A percentile compares a stretch with the other conserved stretches of the same genome.
These are phyloP conservation scores for Ophion costatus DNA, from an alignment of 2,888 invertebrate species.

Conservation along the genomic window DNA sequence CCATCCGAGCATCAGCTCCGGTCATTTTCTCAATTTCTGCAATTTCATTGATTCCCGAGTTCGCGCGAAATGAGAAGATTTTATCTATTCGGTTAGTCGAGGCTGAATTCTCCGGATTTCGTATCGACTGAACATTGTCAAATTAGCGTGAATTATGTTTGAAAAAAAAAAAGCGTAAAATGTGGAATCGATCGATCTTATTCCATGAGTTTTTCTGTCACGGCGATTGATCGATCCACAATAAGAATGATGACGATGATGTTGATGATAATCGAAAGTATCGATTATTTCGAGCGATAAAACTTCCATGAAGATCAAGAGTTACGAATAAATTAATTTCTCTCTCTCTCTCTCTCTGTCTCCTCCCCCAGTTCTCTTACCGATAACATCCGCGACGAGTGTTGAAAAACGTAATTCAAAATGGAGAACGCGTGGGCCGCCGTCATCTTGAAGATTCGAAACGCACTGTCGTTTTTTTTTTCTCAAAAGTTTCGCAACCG, in stretches of 20 bases:
- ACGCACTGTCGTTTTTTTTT: background rate
- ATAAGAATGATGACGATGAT: slow-evolving; percentile 10
- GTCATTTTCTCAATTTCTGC: background rate
- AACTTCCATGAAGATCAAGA: slow-evolving; percentile 4
- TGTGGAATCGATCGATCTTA: background rate
- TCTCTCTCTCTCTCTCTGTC: background rate
- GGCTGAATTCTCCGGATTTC: background rate
- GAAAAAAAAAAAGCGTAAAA: background rate
- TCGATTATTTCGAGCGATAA: slow-evolving; percentile 2
- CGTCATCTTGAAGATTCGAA: slow-evolving; percentile 59
- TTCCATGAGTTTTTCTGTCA: slow-evolving; percentile 12
- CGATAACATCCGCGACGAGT: slow-evolving; percentile 80
- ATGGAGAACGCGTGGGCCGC: slow-evolving; percentile 70
- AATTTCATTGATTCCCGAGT: background rate
- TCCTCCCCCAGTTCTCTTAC: slow-evolving; percentile 71
- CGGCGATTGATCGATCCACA: slow-evolving; percentile 19
- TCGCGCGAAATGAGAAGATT: background rate
- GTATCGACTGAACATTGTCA: background rate
- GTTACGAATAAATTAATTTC: slow-evolving; percentile 1
- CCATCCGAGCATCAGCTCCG: no score
- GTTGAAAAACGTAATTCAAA: slow-evolving; percentile 80
- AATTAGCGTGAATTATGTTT: slow-evolving; percentile 13
- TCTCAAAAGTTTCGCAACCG: no score
- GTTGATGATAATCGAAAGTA: background rate
- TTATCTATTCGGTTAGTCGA: background rate